These are phyloP conservation scores for Trogon surrucura DNA, from an alignment of 2,113 vertebrate genomes.

Conservation along the genomic window DNA sequence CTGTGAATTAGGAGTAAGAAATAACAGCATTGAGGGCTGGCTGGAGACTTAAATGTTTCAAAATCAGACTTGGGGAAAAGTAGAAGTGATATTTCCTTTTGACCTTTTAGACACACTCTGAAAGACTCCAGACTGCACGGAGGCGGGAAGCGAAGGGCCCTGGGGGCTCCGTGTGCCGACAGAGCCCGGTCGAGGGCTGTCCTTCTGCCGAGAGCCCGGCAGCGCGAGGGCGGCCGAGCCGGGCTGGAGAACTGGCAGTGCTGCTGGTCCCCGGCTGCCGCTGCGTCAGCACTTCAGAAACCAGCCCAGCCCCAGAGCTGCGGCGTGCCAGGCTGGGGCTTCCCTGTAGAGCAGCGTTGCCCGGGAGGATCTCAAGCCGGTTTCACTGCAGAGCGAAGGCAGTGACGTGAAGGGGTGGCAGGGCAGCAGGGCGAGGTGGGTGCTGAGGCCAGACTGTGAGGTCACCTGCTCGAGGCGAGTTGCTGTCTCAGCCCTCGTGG, in stretches of 20 bases:
- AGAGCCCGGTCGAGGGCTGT: not conserved
- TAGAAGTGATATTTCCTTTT: constrained; percentile 32
- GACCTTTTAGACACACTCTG: constrained; percentile 37
- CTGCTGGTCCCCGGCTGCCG: not conserved
- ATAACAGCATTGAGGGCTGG: not conserved
- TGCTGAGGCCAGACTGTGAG: not conserved
- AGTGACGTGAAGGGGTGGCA: rapidly evolving
- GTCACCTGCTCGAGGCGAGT: not conserved
- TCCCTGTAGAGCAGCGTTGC: rapidly evolving
- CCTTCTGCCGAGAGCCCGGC: not conserved
- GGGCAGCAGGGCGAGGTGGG: not conserved
- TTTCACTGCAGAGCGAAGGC: rapidly evolving
- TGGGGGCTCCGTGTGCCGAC: not conserved
- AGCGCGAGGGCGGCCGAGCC: not conserved
- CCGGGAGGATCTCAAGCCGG: not conserved
- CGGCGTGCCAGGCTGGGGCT: not conserved
- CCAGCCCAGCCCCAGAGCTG: not conserved
- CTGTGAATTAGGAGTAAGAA: not conserved
- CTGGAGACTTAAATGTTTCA: not conserved
- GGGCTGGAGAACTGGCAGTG: not conserved
- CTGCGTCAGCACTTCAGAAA: not conserved
- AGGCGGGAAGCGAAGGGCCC: not conserved
- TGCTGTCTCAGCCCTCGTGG: not conserved
- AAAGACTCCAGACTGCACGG: not conserved
- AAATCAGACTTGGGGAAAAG: constrained; percentile 2